A percentile compares a stretch with the other conserved stretches of the same genome.
Evolutionary conservation across 2,113 vertebrate genomes (phyloP).

Genomic region (Microcebus murinus): DNA sequence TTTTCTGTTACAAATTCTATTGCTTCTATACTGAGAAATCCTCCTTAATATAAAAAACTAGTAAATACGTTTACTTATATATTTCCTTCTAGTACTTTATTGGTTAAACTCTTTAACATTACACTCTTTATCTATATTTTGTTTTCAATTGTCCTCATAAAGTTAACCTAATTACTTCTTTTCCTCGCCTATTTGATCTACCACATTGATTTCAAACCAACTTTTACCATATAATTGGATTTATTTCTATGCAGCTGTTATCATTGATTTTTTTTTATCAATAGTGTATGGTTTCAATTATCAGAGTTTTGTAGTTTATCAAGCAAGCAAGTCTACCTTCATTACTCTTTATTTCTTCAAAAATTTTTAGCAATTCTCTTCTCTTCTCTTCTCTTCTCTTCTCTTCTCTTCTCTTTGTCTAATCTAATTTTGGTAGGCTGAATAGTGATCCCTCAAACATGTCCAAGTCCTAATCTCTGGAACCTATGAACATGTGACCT

Average conservation of each 20-base stretch:
- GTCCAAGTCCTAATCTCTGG: background rate
- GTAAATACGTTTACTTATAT: slow-evolving; percentile 26
- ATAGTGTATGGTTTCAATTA: background rate
- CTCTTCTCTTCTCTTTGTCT: background rate
- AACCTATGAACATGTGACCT: background rate
- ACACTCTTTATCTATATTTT: background rate
- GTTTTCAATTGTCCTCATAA: background rate
- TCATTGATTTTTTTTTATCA: slow-evolving; percentile 26
- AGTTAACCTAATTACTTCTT: background rate
- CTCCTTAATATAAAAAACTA: slow-evolving; percentile 15
- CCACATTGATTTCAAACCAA: slow-evolving; percentile 10
- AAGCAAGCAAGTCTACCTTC: background rate
- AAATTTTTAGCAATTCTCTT: background rate
- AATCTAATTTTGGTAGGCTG: background rate
- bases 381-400: no score
- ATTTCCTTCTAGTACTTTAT: slow-evolving; percentile 24
- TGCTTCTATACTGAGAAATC: slow-evolving; percentile 21
- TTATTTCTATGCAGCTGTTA: background rate
- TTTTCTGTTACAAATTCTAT: slow-evolving; percentile 27
- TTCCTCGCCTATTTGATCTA: background rate
- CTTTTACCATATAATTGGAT: slow-evolving; percentile 1
- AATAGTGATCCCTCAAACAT: background rate
- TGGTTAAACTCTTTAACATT: slow-evolving; percentile 5
- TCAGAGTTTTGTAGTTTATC: background rate
- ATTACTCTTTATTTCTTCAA: background rate